These are phyloP conservation scores for Centropristis striata DNA, from an alignment of 2,113 vertebrate genomes.

Conservation along the genomic window DNA sequence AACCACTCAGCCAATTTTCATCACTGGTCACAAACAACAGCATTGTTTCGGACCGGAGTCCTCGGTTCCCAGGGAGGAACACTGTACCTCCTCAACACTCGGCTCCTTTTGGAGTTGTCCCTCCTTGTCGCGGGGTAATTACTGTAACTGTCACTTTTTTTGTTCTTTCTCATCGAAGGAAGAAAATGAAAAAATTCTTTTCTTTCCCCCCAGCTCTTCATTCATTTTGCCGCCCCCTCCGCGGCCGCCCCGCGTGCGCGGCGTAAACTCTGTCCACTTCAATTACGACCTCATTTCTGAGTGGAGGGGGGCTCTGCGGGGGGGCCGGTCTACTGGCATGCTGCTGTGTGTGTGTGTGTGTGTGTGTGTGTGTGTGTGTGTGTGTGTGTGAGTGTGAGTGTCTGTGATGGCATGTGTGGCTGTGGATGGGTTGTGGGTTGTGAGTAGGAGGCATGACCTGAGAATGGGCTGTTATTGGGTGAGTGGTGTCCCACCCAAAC, in stretches of 20 bases:
- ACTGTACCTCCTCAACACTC: constrained; percentile 82
- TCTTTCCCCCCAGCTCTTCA: constrained; percentile 59
- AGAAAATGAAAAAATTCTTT: constrained; percentile 84
- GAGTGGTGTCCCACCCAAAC: constrained; percentile 68
- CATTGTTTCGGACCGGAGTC: constrained; percentile 79
- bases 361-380: constrained; percentile 29
- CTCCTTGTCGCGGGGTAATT: constrained; percentile 81
- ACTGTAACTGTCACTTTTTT: constrained; percentile 89
- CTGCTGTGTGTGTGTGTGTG: constrained; percentile 37
- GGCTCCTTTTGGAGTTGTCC: constrained; percentile 80
- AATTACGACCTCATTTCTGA: constrained; percentile 85
- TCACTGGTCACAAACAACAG: constrained; percentile 77
- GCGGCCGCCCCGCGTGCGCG: constrained; percentile 66
- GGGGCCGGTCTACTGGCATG: constrained; percentile 69
- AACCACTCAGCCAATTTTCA: constrained; percentile 77
- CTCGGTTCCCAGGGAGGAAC: constrained; percentile 82
- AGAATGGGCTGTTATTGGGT: constrained; percentile 75
- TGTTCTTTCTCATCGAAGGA: constrained; percentile 87
- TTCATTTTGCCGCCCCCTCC: constrained; percentile 70
- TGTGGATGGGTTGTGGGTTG: constrained; percentile 42
- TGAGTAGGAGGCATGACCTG: constrained; percentile 75
- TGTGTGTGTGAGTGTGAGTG: constrained; percentile 36
- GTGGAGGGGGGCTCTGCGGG: constrained; percentile 58
- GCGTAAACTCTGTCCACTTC: constrained; percentile 83
- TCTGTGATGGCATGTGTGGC: constrained; percentile 60